Conservation (phyloP, 1,140 invertebrate genomes). For the Leptinotarsa undecemlineata region DNA sequence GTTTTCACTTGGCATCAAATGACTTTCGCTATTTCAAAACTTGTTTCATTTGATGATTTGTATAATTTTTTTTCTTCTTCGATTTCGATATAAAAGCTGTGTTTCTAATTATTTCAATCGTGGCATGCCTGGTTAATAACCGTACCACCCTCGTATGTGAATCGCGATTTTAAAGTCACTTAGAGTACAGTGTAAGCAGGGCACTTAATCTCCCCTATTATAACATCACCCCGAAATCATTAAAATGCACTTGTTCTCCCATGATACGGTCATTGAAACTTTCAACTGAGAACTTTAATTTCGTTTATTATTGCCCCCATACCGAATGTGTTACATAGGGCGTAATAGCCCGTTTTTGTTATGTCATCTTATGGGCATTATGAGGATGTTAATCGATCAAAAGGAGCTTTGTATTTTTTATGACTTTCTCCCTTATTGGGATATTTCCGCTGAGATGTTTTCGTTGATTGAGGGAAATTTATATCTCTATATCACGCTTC, state of each 20-base stretch:
- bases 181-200: neutral
- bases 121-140: neutral
- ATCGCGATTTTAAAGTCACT: neutral
- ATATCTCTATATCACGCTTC: too few species aligned
- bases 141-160: neutral
- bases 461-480: too few species aligned
- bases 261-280: slow-evolving; percentile 43
- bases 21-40: too few species aligned
- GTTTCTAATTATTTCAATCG: too few species aligned
- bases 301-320: slow-evolving; percentile 29
- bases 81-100: too few species aligned
- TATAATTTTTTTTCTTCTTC: too few species aligned
- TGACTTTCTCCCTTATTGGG: neutral
- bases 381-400: neutral
- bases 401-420: slow-evolving; percentile 3
- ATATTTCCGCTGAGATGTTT: neutral
- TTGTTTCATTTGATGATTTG: too few species aligned
- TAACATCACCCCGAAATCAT: slow-evolving; percentile 37
- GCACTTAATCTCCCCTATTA: slow-evolving; percentile 21
- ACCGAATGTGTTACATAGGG: slow-evolving; percentile 30
- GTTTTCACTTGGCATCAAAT: too few species aligned
- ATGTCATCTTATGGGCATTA: slow-evolving; percentile 27
- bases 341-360: slow-evolving; percentile 30
- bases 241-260: slow-evolving; percentile 48
- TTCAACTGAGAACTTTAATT: slow-evolving; percentile 29